Evolutionary conservation across 2,113 vertebrate genomes (phyloP).

Genomic region (Macrotis lagotis): DNA sequence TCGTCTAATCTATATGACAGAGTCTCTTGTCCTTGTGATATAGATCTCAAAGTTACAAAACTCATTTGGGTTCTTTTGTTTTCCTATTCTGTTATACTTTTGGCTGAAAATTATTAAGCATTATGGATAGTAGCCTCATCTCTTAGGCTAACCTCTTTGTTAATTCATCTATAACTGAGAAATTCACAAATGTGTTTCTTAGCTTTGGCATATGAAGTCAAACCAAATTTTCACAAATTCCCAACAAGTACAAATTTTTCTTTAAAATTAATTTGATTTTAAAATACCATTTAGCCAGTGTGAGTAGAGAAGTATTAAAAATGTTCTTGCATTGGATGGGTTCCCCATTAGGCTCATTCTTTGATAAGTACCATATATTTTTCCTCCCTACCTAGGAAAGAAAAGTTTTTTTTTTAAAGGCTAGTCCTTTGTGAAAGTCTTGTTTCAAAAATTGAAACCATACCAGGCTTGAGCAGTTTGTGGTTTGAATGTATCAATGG

Average conservation of each 20-base stretch:
- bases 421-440: constrained; percentile 62
- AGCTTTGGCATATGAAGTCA: not conserved
- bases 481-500: constrained; percentile 74
- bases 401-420: constrained; percentile 52
- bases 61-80: not conserved
- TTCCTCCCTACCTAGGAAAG: constrained; percentile 66
- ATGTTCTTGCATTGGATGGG: not conserved
- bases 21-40: not conserved
- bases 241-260: not conserved
- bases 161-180: not conserved
- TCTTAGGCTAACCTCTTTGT: not conserved
- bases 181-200: not conserved
- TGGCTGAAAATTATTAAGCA: not conserved
- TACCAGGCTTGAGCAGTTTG: constrained; percentile 58
- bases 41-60: not conserved
- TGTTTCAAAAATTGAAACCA: constrained; percentile 77
- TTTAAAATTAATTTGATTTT: not conserved
- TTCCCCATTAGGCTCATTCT: not conserved
- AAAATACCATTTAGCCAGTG: not conserved
- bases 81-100: not conserved
- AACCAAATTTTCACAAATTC: not conserved
- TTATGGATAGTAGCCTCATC: not conserved
- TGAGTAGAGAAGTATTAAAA: not conserved
- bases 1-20: not conserved
- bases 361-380: constrained; percentile 44